These are phyloP conservation scores for Eriosoma lanigerum DNA, from an alignment of 1,140 invertebrate genomes.

Conservation along the genomic window DNA sequence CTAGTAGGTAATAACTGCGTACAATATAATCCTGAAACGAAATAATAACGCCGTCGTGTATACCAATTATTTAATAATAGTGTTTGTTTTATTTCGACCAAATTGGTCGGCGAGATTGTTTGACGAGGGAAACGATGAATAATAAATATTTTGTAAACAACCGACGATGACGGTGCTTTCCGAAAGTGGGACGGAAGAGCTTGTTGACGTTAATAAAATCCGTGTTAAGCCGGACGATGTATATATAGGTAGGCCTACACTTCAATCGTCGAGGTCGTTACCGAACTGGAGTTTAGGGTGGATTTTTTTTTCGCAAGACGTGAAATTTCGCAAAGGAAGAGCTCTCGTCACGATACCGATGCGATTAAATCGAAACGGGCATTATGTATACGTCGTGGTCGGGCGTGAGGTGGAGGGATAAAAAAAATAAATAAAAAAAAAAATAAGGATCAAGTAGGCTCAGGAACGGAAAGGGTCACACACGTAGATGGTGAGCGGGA, in stretches of 20 bases:
- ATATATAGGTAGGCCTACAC: background rate
- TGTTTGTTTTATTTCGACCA: too few species aligned
- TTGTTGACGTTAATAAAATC: conserved; percentile 34
- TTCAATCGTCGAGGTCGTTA: conserved; percentile 41
- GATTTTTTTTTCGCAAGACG: conserved; percentile 24
- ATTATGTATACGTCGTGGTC: background rate
- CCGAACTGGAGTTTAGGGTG: conserved; percentile 9
- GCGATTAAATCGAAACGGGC: conserved; percentile 39
- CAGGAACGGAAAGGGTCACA: background rate
- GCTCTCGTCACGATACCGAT: conserved; percentile 32
- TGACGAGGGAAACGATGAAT: background rate
- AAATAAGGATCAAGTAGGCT: conserved; percentile 36
- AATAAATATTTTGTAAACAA: background rate
- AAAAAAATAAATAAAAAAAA: too few species aligned
- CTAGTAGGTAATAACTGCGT: too few species aligned
- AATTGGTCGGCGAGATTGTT: too few species aligned
- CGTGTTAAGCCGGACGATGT: background rate
- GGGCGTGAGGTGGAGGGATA: background rate
- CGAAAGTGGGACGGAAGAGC: background rate
- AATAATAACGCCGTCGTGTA: too few species aligned
- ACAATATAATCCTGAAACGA: too few species aligned
- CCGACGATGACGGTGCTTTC: background rate
- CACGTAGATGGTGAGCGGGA: background rate
- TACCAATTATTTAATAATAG: too few species aligned
- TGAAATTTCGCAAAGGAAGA: conserved; percentile 43